These are phyloP conservation scores for Danio tinwini DNA, from an alignment of 2,797 vertebrate species.

Conservation along the genomic window DNA sequence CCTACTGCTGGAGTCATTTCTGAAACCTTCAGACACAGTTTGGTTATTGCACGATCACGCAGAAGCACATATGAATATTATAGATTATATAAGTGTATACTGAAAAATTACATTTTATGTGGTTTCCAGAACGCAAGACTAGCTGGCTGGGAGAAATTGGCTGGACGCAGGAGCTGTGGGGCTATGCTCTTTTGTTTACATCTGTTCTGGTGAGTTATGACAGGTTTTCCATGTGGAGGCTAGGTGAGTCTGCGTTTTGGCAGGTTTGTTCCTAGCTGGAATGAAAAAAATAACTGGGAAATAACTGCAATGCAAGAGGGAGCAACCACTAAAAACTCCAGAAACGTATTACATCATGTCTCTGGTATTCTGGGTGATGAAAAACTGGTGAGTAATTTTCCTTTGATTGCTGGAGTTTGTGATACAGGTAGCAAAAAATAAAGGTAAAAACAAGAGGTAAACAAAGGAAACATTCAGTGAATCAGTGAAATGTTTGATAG, in stretches of 20 bases:
- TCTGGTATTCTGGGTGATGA: slow-evolving; percentile 33
- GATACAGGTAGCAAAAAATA: slow-evolving; percentile 29
- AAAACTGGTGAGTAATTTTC: slow-evolving; percentile 20
- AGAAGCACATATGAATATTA: background rate
- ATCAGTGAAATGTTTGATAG: background rate
- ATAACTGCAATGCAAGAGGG: slow-evolving; percentile 49
- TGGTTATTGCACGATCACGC: background rate
- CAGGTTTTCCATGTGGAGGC: slow-evolving; percentile 45
- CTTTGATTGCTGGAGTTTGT: slow-evolving; percentile 13
- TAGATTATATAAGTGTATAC: slow-evolving; percentile 14
- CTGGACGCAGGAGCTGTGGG: slow-evolving; percentile 15
- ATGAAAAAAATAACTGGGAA: slow-evolving; percentile 40
- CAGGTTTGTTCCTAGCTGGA: slow-evolving; percentile 27
- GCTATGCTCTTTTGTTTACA: slow-evolving; percentile 36
- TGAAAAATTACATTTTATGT: slow-evolving; percentile 6
- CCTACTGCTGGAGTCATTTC: slow-evolving; percentile 12
- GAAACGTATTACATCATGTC: slow-evolving; percentile 46
- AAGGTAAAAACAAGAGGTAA: background rate
- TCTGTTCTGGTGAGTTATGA: slow-evolving; percentile 46
- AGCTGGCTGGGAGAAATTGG: background rate
- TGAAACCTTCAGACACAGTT: background rate
- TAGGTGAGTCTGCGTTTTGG: slow-evolving; percentile 36
- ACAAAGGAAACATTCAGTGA: background rate
- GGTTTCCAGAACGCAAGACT: slow-evolving; percentile 17
- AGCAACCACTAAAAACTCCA: slow-evolving; percentile 36